Evolutionary conservation across 2,888 invertebrate species (phyloP).

Genomic region (Zeuzera pyrina): DNA sequence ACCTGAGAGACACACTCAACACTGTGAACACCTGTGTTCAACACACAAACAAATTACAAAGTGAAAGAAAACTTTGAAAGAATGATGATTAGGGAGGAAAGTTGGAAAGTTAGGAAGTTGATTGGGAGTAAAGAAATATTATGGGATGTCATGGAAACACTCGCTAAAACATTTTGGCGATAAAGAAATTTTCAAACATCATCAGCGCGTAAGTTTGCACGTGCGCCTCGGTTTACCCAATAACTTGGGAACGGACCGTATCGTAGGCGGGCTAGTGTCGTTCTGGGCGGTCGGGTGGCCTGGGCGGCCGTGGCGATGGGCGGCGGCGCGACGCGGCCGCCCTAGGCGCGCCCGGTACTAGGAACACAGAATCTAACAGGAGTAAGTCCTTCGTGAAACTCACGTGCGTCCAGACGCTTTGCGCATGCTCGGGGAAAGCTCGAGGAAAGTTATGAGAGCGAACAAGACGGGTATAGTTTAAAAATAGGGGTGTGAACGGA

Average conservation of each 20-base stretch:
- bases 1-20: constrained; percentile 45
- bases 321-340: constrained; percentile 66
- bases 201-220: constrained; percentile 47
- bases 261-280: constrained; percentile 51
- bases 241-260: constrained; percentile 48
- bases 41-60: constrained; percentile 21
- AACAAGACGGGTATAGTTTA: constrained; percentile 36
- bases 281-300: constrained; percentile 60
- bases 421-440: constrained; percentile 64
- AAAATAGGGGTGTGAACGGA: constrained; percentile 49
- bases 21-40: constrained; percentile 44
- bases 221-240: constrained; percentile 37
- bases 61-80: neutral
- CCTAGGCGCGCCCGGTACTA: constrained; percentile 72
- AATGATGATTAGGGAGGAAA: neutral
- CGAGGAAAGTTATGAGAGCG: constrained; percentile 41
- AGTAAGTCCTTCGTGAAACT: constrained; percentile 31
- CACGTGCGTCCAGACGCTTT: constrained; percentile 57
- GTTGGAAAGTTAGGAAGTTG: neutral
- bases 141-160: constrained; percentile 10
- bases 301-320: constrained; percentile 45
- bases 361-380: constrained; percentile 40
- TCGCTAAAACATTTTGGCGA: constrained; percentile 22
- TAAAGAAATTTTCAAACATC: constrained; percentile 5
- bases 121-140: constrained; percentile 7